These are phyloP conservation scores for Lycocerus yunnanus DNA, from an alignment of 2,888 invertebrate genomes.

Conservation along the genomic window DNA sequence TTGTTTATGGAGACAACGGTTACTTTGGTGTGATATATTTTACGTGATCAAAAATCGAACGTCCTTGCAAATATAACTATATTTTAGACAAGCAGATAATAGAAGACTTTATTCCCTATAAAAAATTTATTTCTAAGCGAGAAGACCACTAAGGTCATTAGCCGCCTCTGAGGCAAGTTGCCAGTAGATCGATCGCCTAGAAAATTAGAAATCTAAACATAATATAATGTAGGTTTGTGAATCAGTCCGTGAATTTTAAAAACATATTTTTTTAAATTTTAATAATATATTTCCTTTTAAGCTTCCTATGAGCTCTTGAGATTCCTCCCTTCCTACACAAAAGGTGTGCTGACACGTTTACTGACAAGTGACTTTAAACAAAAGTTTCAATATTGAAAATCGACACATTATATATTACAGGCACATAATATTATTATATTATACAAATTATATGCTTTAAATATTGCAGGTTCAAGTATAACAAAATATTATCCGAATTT, in stretches of 20 bases:
- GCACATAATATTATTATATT: too few species aligned
- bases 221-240: too few species aligned
- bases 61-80: constrained; percentile 10
- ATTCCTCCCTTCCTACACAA: too few species aligned
- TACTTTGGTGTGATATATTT: constrained; percentile 26
- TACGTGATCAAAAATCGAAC: constrained; percentile 27
- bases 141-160: background rate
- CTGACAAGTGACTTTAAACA: too few species aligned
- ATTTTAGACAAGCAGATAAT: background rate
- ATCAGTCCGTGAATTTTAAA: too few species aligned
- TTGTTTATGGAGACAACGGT: constrained; percentile 33
- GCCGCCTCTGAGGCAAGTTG: background rate
- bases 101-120: background rate
- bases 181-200: background rate
- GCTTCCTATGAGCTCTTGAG: too few species aligned
- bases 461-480: too few species aligned
- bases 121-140: background rate
- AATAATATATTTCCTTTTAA: background rate
- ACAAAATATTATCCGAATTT: too few species aligned
- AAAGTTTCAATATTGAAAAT: too few species aligned
- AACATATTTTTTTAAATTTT: too few species aligned
- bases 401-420: too few species aligned
- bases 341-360: background rate
- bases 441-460: too few species aligned
- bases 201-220: background rate